phyloP scores from a whole-genome alignment of 2,888 invertebrate species.

The Biston stratarius region DNA sequence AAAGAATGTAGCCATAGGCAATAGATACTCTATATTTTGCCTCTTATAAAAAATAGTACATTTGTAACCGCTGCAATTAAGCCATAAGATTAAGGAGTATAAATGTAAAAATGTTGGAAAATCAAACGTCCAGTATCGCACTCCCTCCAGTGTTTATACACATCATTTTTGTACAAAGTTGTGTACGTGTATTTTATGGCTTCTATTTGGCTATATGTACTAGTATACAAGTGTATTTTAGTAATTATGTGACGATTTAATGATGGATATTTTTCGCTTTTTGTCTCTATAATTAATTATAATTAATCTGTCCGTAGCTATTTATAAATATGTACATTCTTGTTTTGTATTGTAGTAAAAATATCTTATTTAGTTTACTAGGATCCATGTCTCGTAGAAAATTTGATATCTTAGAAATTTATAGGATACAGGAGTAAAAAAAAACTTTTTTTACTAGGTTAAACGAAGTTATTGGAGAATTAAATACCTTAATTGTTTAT shows the following conservation, averaged over 20 bases:
- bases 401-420: constrained; percentile 1
- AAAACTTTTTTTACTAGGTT: background rate
- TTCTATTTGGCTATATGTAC: constrained; percentile 67
- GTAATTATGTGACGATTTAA: constrained; percentile 11
- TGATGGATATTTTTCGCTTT: constrained; percentile 21
- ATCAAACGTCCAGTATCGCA: constrained; percentile 84
- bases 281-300: background rate
- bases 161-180: constrained; percentile 81
- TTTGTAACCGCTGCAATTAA: constrained; percentile 45
- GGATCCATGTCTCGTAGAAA: constrained; percentile 3
- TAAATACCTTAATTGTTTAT: background rate
- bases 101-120: constrained; percentile 71
- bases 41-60: constrained; percentile 3
- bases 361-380: background rate
- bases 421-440: background rate
- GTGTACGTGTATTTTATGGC: constrained; percentile 68
- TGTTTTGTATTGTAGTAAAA: background rate
- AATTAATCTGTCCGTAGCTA: constrained; percentile 9
- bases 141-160: constrained; percentile 85
- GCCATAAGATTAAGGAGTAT: constrained; percentile 55
- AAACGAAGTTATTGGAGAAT: background rate
- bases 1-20: too few relatives aligned
- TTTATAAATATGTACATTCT: background rate
- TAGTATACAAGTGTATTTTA: constrained; percentile 47
- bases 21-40: background rate